Percentiles rank a stretch among this genome's conserved stretches.
Conservation (phyloP, 2,797 vertebrate species). For the Chrysocyon brachyurus region DNA sequence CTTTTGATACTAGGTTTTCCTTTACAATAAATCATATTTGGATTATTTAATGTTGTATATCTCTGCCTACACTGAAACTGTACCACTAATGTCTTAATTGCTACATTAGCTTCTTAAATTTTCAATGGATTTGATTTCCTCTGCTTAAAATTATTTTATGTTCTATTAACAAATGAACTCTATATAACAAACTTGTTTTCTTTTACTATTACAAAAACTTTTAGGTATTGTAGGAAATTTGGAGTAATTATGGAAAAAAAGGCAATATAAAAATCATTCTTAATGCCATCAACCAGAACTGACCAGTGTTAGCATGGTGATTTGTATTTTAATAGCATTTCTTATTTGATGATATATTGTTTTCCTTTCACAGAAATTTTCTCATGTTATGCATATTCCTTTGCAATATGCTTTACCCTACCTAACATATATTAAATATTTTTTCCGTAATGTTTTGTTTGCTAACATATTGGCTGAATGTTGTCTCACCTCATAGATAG, state of each 20-base stretch:
- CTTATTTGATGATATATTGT: neutral
- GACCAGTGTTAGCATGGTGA: neutral
- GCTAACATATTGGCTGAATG: neutral
- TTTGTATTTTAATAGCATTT: neutral
- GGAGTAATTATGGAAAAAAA: slow-evolving; percentile 17
- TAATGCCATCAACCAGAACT: neutral
- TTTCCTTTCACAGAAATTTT: slow-evolving; percentile 1
- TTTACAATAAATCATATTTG: neutral
- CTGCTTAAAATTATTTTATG: slow-evolving; percentile 21
- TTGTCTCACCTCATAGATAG: neutral
- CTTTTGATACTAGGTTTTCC: neutral
- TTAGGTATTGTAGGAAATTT: neutral
- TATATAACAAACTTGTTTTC: neutral
- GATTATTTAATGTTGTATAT: neutral
- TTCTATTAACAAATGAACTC: slow-evolving; percentile 1
- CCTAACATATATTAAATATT: slow-evolving; percentile 17
- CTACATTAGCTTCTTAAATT: neutral
- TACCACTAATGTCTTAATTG: slow-evolving; percentile 24
- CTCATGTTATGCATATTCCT: neutral
- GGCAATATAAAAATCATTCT: neutral
- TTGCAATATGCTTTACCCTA: neutral
- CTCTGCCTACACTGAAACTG: neutral
- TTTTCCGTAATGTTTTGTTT: neutral
- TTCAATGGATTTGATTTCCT: slow-evolving; percentile 5
- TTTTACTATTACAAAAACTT: neutral